phyloP scores from a whole-genome alignment of 2,797 vertebrate species.

The Synanceia verrucosa region DNA sequence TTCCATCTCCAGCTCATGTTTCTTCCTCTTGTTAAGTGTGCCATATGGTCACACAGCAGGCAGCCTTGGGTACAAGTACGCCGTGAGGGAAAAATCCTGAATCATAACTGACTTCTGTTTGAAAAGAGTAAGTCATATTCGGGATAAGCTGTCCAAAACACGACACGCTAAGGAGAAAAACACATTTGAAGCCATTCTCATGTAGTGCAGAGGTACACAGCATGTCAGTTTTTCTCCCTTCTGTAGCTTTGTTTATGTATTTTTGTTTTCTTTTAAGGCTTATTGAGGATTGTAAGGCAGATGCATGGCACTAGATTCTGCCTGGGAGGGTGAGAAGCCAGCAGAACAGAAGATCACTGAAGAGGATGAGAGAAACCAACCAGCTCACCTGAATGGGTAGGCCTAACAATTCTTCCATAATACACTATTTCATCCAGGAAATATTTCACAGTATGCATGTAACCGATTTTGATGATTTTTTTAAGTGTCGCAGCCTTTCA shows the following conservation, averaged over 20 bases:
- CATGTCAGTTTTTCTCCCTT: neutral
- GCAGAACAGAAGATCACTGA: neutral
- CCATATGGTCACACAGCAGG: slow-evolving; percentile 81
- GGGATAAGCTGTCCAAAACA: slow-evolving; percentile 21
- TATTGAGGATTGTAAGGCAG: neutral
- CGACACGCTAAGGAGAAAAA: neutral
- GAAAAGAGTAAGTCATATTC: slow-evolving; percentile 53
- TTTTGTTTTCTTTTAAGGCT: neutral
- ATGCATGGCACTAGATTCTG: neutral
- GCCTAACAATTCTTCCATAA: slow-evolving; percentile 6
- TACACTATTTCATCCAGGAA: no score
- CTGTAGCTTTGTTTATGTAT: neutral
- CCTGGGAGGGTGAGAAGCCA: neutral
- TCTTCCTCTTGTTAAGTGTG: slow-evolving; percentile 36
- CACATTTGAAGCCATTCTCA: neutral
- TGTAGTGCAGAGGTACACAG: neutral
- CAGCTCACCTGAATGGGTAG: slow-evolving; percentile 14
- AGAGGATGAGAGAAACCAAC: slow-evolving; percentile 17
- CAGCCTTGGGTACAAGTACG: slow-evolving; percentile 43
- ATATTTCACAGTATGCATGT: neutral
- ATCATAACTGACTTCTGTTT: slow-evolving; percentile 52
- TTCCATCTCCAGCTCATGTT: slow-evolving; percentile 26
- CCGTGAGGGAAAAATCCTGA: slow-evolving; percentile 49
- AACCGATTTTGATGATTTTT: no score
- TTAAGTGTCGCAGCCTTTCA: neutral